These are phyloP conservation scores for Adelges cooleyi DNA, from an alignment of 1,140 invertebrate species.

Conservation along the genomic window DNA sequence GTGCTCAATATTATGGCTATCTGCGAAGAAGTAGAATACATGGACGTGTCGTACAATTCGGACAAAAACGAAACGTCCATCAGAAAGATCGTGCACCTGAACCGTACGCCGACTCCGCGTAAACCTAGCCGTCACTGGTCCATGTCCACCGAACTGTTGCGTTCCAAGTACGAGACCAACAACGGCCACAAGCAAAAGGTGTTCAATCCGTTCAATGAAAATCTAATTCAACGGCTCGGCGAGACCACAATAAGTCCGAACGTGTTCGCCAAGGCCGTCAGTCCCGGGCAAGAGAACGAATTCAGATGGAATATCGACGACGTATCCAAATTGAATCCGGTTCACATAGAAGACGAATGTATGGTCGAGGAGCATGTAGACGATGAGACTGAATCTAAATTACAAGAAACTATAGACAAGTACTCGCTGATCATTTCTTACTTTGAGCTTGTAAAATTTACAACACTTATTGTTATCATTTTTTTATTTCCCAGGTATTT, in stretches of 20 bases:
- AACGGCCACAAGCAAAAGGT: background rate
- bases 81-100: background rate
- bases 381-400: conserved; percentile 24
- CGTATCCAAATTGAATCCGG: conserved; percentile 28
- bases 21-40: conserved; percentile 13
- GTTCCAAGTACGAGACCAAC: background rate
- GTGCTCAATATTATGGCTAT: background rate
- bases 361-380: conserved; percentile 13
- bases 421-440: background rate
- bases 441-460: too few species aligned
- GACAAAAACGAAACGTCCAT: conserved; percentile 1
- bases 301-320: conserved; percentile 30
- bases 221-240: conserved; percentile 9
- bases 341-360: conserved; percentile 29
- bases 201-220: conserved; percentile 11
- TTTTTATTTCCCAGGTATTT: conserved; percentile 8
- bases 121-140: background rate
- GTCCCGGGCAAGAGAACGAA: conserved; percentile 12
- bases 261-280: conserved; percentile 23
- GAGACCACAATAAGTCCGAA: conserved; percentile 23
- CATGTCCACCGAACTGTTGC: conserved; percentile 13
- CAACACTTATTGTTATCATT: background rate
- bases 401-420: conserved; percentile 30
- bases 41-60: conserved; percentile 1
- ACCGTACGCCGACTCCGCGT: background rate